Percentiles rank a stretch among this genome's conserved stretches.
Evolutionary conservation across 2,113 vertebrate genomes (phyloP).

Genomic region (Nyctibius bracteatus): DNA sequence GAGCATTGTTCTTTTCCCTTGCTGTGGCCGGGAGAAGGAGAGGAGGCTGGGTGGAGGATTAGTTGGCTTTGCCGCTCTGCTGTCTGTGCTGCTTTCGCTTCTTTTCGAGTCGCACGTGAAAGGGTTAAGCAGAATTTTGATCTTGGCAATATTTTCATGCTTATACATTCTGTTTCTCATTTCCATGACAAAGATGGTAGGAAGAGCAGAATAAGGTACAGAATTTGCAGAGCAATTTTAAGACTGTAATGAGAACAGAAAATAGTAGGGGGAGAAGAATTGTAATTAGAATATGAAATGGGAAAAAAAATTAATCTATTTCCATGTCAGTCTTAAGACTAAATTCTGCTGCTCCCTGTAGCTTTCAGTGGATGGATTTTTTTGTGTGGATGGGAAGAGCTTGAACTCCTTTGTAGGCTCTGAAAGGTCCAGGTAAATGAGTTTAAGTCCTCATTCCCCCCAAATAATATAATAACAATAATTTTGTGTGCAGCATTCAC

Average conservation of each 20-base stretch:
- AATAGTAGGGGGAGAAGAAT: conserved; percentile 73
- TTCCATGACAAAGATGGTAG: conserved; percentile 82
- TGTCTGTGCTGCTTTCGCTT: background rate
- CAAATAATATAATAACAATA: conserved; percentile 26
- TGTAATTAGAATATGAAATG: conserved; percentile 82
- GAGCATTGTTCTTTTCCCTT: background rate
- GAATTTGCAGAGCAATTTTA: conserved; percentile 79
- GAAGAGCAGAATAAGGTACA: conserved; percentile 76
- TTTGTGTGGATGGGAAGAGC: background rate
- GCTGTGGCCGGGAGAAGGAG: background rate
- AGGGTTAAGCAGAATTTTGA: conserved; percentile 72
- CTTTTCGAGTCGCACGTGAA: background rate
- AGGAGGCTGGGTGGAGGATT: background rate
- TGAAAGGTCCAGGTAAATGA: conserved; percentile 53
- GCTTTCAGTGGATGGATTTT: background rate
- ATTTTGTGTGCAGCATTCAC: background rate
- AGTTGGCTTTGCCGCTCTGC: background rate
- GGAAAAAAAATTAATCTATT: conserved; percentile 74
- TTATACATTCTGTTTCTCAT: conserved; percentile 79
- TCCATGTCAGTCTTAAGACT: conserved; percentile 70
- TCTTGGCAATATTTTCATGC: conserved; percentile 72
- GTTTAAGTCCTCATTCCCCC: conserved; percentile 12
- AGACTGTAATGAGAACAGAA: conserved; percentile 79
- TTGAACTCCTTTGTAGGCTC: conserved; percentile 19
- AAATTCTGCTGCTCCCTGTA: conserved; percentile 64